Evolutionary conservation across 2,888 invertebrate genomes (phyloP).

Genomic region (Boloria selene): DNA sequence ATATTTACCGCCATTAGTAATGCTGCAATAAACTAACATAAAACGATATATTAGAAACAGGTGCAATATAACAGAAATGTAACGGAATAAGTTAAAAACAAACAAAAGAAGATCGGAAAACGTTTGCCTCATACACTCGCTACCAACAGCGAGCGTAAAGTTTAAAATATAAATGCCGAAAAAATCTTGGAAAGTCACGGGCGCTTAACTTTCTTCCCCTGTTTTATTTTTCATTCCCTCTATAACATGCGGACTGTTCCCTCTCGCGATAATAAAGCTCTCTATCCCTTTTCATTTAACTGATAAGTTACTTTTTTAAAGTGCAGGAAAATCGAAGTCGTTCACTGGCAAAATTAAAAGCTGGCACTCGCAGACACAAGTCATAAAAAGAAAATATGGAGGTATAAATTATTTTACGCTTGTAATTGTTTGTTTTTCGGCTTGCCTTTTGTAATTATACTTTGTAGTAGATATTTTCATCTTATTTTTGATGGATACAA

Average conservation of each 20-base stretch:
- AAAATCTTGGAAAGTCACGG: conserved; percentile 83
- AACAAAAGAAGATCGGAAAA: conserved; percentile 72
- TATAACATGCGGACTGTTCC: conserved; percentile 59
- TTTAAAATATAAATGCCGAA: conserved; percentile 80
- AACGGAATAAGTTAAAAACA: conserved; percentile 57
- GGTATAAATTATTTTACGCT: conserved; percentile 36
- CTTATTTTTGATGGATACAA: conserved; percentile 1
- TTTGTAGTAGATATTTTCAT: conserved; percentile 6
- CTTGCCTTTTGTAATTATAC: background rate
- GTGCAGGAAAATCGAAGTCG: conserved; percentile 79
- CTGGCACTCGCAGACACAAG: conserved; percentile 76
- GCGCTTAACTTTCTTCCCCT: conserved; percentile 82
- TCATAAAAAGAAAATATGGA: conserved; percentile 77
- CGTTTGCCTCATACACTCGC: conserved; percentile 69
- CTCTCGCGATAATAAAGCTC: conserved; percentile 50
- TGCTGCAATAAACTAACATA: background rate
- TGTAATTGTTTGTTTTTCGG: conserved; percentile 32
- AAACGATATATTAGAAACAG: conserved; percentile 2
- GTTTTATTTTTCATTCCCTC: conserved; percentile 80
- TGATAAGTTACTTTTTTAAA: conserved; percentile 81
- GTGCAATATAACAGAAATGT: conserved; percentile 51
- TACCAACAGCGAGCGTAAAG: conserved; percentile 66
- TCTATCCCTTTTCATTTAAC: conserved; percentile 65
- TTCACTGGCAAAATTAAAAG: conserved; percentile 77
- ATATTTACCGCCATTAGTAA: too few species aligned